Conservation (phyloP, 2,888 invertebrate species). For the Tetranychus truncatus region DNA sequence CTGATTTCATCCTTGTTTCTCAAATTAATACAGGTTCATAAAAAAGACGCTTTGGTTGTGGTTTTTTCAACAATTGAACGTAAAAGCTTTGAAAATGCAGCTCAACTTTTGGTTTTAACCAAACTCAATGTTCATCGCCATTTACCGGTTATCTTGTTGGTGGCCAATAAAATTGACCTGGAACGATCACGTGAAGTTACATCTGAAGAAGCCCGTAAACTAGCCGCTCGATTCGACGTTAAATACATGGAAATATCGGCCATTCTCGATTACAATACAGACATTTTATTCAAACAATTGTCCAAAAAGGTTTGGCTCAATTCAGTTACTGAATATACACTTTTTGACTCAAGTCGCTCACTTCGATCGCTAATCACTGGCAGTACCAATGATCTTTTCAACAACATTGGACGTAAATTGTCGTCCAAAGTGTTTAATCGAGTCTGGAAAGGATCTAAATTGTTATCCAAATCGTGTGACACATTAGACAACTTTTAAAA, state of each 20-base stretch:
- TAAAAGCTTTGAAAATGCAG: slow-evolving; percentile 2
- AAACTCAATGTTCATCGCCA: not conserved
- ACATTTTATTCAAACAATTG: not conserved
- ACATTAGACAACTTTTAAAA: not conserved
- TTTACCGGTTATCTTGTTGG: not conserved
- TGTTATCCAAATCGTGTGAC: not conserved
- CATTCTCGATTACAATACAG: not conserved
- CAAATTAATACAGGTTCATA: not conserved
- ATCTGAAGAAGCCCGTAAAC: not conserved
- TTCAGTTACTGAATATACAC: not conserved
- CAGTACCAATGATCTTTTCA: not conserved
- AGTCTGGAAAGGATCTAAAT: not conserved
- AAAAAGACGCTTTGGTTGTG: not conserved
- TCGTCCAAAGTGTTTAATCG: not conserved
- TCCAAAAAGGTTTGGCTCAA: slow-evolving; percentile 4
- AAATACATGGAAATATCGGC: slow-evolving; percentile 2
- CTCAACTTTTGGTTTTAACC: not conserved
- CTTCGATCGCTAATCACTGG: not conserved
- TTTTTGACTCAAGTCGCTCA: not conserved
- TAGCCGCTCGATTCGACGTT: not conserved
- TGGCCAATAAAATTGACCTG: not conserved
- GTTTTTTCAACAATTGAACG: not conserved
- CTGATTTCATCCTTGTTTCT: not conserved
- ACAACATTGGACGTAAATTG: not conserved
- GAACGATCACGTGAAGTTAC: not conserved